Evolutionary conservation across 2,113 vertebrate species (phyloP).

Genomic region (Serinus canaria): DNA sequence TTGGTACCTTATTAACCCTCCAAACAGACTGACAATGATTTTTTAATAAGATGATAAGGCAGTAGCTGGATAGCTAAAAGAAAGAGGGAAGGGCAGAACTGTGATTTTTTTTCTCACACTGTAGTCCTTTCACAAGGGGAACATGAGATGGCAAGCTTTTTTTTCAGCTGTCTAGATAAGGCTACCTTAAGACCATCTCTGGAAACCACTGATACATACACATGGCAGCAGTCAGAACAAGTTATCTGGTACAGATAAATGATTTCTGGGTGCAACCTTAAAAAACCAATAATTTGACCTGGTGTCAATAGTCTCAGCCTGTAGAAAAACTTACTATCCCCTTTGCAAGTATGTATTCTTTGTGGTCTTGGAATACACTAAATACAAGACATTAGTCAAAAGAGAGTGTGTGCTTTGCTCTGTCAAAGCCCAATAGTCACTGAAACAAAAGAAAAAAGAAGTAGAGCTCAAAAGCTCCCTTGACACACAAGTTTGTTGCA

Average conservation of each 20-base stretch:
- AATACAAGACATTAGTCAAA: neutral
- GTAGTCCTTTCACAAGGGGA: neutral
- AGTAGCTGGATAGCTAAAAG: neutral
- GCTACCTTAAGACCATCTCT: neutral
- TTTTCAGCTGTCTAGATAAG: neutral
- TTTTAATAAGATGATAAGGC: neutral
- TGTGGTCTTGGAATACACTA: neutral
- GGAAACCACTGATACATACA: neutral
- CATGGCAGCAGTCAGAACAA: neutral
- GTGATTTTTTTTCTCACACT: neutral
- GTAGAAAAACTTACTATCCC: neutral
- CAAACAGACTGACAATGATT: neutral
- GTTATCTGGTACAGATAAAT: neutral
- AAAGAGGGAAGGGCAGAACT: neutral
- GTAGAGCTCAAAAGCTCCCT: neutral
- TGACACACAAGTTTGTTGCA: neutral
- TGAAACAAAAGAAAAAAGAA: neutral
- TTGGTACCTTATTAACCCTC: neutral
- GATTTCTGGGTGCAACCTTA: neutral
- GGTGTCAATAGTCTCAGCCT: neutral
- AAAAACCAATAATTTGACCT: neutral
- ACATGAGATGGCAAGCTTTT: neutral
- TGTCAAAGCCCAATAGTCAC: neutral
- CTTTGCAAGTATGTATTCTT: neutral
- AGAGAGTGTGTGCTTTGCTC: neutral